Evolutionary conservation across 1,140 invertebrate genomes (phyloP).

Genomic region (Cydia amplana): DNA sequence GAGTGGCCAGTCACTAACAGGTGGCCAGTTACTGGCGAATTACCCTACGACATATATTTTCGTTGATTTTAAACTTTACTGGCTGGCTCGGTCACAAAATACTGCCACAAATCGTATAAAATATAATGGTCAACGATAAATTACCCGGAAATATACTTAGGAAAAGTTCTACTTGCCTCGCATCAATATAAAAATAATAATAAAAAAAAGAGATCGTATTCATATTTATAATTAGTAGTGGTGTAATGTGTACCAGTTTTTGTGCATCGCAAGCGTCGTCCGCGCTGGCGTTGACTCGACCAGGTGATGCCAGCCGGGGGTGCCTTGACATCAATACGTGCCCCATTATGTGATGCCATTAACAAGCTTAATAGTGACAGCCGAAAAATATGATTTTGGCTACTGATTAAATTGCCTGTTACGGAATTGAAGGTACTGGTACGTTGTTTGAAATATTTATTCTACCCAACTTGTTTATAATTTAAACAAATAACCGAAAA

Average conservation of each 20-base stretch:
- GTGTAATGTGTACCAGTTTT: slow-evolving; percentile 19
- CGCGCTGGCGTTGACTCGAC: slow-evolving; percentile 36
- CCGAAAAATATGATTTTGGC: not conserved
- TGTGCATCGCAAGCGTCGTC: slow-evolving; percentile 21
- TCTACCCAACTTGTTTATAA: too few relatives aligned
- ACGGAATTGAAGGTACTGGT: not conserved
- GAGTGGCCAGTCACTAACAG: too few relatives aligned
- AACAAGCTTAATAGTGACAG: slow-evolving; percentile 1
- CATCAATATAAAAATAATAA: not conserved
- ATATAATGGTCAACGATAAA: too few relatives aligned
- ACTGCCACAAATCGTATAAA: too few relatives aligned
- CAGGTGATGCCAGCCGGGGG: slow-evolving; percentile 46
- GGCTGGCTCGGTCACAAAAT: too few relatives aligned
- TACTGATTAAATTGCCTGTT: not conserved
- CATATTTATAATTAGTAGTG: slow-evolving; percentile 29
- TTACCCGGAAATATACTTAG: too few relatives aligned
- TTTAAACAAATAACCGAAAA: too few relatives aligned
- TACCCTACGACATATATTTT: too few relatives aligned
- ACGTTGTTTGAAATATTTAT: not conserved
- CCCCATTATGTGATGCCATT: slow-evolving; percentile 30
- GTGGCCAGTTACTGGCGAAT: too few relatives aligned
- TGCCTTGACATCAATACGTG: slow-evolving; percentile 57
- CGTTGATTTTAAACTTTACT: too few relatives aligned
- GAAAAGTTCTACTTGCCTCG: too few relatives aligned
- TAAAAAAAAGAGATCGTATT: not conserved